Evolutionary conservation across 1,140 invertebrate species (phyloP).

Genomic region (Pentalonia nigronervosa): DNA sequence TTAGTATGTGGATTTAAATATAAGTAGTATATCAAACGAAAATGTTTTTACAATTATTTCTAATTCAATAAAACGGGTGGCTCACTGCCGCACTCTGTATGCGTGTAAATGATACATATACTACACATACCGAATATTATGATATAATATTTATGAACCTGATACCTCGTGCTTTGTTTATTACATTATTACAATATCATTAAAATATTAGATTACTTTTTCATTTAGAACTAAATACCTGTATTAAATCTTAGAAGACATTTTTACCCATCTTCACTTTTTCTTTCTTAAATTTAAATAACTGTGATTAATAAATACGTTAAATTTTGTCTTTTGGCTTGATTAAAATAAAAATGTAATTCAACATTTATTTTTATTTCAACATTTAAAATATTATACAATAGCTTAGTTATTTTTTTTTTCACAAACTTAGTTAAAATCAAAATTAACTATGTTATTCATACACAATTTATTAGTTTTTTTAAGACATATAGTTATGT

Average conservation of each 20-base stretch:
- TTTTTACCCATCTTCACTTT: neutral
- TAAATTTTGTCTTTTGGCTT: too few species aligned
- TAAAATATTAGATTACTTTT: neutral
- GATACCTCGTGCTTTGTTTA: neutral
- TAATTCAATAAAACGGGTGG: neutral
- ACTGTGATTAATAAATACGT: too few species aligned
- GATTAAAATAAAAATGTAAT: too few species aligned
- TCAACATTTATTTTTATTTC: too few species aligned
- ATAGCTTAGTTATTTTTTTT: neutral
- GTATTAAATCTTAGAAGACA: neutral
- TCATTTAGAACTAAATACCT: neutral
- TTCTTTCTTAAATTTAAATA: neutral
- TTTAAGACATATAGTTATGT: too few species aligned
- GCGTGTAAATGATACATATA: neutral
- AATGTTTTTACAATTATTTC: neutral
- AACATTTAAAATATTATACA: too few species aligned
- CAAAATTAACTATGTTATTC: too few species aligned
- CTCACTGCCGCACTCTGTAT: neutral
- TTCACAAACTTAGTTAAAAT: neutral
- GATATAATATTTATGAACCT: neutral
- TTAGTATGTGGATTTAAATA: neutral
- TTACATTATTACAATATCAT: neutral
- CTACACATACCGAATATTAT: neutral
- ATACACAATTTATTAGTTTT: too few species aligned
- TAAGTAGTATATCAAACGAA: neutral